These are phyloP conservation scores for Salmo trutta DNA, from an alignment of 2,797 vertebrate genomes.

Conservation along the genomic window DNA sequence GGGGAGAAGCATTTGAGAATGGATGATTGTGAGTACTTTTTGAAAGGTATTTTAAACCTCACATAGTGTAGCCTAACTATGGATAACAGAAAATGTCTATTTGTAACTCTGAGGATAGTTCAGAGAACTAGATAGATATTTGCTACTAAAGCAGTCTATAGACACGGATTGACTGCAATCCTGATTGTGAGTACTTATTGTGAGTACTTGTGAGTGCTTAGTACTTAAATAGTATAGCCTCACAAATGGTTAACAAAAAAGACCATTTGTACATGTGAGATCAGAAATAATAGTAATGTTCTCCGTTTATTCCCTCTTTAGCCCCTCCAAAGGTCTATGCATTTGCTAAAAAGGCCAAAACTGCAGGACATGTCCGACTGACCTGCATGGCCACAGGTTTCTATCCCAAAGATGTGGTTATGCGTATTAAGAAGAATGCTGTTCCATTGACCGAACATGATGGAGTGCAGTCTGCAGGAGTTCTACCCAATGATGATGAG, in stretches of 20 bases:
- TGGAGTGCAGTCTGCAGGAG: fast-evolving
- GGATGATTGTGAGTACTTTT: no score
- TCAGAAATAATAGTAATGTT: neutral
- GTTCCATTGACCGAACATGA: neutral
- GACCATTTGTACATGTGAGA: no score
- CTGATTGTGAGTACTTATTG: neutral
- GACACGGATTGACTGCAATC: no score
- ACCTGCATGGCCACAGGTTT: constrained; percentile 70
- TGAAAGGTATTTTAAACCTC: no score
- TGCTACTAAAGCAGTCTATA: no score
- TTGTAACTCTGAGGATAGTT: no score
- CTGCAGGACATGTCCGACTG: neutral
- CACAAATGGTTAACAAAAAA: no score
- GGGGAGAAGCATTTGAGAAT: fast-evolving
- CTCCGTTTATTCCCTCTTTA: constrained; percentile 25
- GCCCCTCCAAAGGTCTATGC: constrained; percentile 9
- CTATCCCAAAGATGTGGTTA: constrained; percentile 34
- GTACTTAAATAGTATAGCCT: neutral
- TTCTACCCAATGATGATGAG: constrained; percentile 56
- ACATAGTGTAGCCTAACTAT: no score
- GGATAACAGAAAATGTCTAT: no score
- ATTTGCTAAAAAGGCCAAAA: neutral
- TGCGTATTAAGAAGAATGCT: constrained; percentile 34
- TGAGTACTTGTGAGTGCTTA: no score
- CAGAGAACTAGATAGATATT: no score